Conservation (phyloP, 2,113 vertebrate species). For the Scartelaos histophorus region DNA sequence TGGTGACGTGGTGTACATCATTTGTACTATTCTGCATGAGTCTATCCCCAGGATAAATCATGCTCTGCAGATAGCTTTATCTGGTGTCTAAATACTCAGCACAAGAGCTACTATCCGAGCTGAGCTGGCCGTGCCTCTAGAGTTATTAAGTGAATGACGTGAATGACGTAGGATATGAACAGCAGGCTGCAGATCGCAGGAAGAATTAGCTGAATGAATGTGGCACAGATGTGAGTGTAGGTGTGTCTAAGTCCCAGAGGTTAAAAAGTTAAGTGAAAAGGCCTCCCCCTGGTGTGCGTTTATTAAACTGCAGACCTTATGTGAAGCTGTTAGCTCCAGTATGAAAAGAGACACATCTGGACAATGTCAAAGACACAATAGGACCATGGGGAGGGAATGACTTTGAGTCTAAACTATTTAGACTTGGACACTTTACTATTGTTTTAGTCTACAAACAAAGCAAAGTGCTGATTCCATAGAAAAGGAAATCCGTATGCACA, state of each 20-base stretch:
- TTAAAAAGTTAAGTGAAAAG: constrained; percentile 41
- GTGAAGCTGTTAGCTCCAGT: constrained; percentile 1
- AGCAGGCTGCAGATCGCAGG: constrained; percentile 27
- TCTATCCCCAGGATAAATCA: constrained; percentile 14
- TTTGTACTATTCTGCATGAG: background rate
- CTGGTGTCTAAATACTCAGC: background rate
- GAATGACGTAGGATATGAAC: constrained; percentile 34
- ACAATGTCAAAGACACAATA: constrained; percentile 1
- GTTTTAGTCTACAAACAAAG: background rate
- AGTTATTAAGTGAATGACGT: constrained; percentile 54
- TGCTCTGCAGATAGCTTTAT: constrained; percentile 35
- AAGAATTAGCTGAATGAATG: constrained; percentile 34
- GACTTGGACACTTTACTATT: background rate
- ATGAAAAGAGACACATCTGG: background rate
- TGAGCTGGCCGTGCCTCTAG: constrained; percentile 9
- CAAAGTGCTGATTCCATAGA: background rate
- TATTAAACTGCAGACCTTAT: constrained; percentile 43
- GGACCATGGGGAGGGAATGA: background rate
- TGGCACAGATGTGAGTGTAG: background rate
- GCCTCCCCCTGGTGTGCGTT: constrained; percentile 60
- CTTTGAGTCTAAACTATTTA: background rate
- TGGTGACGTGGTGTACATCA: too few species aligned
- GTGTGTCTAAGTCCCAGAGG: background rate
- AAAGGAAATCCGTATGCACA: background rate
- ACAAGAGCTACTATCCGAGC: background rate